Evolutionary conservation across 2,888 invertebrate species (phyloP).

Genomic region (Diadromus collaris): DNA sequence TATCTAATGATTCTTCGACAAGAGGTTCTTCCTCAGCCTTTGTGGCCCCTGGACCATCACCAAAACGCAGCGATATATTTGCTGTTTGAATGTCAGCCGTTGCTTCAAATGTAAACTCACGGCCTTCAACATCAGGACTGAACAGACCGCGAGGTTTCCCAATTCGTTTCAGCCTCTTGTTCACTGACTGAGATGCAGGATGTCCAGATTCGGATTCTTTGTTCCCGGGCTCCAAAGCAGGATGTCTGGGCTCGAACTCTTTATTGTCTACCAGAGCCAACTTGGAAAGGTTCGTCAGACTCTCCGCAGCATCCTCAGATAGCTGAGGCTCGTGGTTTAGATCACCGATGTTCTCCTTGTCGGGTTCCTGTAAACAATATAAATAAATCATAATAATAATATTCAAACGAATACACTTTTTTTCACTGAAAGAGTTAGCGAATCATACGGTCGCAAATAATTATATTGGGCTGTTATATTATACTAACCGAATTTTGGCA

Average conservation of each 20-base stretch:
- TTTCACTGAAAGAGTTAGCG: neutral
- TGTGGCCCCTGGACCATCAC: neutral
- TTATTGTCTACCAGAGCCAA: neutral
- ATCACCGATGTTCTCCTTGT: conserved; percentile 48
- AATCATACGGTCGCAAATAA: neutral
- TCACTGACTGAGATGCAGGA: neutral
- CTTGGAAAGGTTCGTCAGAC: neutral
- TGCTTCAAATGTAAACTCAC: neutral
- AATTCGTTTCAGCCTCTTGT: conserved; percentile 1
- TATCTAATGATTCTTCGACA: no score
- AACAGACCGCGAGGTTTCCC: conserved; percentile 22
- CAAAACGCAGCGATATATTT: neutral
- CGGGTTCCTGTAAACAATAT: conserved; percentile 21
- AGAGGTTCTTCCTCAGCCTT: neutral
- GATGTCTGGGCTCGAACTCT: neutral
- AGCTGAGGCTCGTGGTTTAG: neutral
- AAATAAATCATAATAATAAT: neutral
- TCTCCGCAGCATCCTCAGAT: conserved; percentile 5
- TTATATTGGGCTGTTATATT: neutral
- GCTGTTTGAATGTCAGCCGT: neutral
- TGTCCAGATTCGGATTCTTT: neutral
- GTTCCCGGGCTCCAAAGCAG: no score
- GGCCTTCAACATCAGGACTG: conserved; percentile 6
- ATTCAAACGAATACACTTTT: neutral
- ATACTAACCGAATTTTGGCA: conserved; percentile 50